Evolutionary conservation across 2,797 vertebrate genomes (phyloP).

Genomic region (Helicolenus hilgendorfi): DNA sequence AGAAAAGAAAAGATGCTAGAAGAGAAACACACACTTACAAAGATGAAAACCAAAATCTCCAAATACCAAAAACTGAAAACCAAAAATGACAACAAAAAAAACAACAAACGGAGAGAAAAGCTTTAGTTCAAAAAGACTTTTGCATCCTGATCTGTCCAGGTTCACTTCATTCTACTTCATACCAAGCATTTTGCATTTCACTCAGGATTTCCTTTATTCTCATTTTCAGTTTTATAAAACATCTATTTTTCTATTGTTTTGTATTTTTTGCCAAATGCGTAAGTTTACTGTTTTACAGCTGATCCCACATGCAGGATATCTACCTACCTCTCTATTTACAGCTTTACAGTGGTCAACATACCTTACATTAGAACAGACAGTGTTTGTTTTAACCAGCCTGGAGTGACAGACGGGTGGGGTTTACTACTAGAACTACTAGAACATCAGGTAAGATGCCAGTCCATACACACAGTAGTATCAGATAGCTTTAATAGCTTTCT

Average conservation of each 20-base stretch:
- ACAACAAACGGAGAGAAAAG: slow-evolving; percentile 91
- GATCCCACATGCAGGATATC: slow-evolving; percentile 62
- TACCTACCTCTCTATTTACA: slow-evolving; percentile 78
- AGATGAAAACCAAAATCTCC: slow-evolving; percentile 89
- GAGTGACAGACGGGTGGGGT: slow-evolving; percentile 42
- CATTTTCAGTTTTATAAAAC: slow-evolving; percentile 27
- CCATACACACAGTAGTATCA: neutral
- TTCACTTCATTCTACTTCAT: slow-evolving; percentile 67
- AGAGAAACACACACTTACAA: slow-evolving; percentile 74
- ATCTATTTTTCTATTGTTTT: slow-evolving; percentile 73
- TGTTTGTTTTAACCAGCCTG: slow-evolving; percentile 46
- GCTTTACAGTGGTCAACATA: slow-evolving; percentile 43
- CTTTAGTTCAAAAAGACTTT: slow-evolving; percentile 94
- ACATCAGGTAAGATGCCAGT: neutral
- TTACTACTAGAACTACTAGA: slow-evolving; percentile 3
- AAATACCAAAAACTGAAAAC: slow-evolving; percentile 92
- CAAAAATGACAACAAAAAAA: slow-evolving; percentile 83
- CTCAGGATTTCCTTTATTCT: slow-evolving; percentile 26
- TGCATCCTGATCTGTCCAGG: slow-evolving; percentile 83
- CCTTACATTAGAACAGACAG: slow-evolving; percentile 21
- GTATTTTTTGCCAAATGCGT: neutral
- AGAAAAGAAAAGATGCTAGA: slow-evolving; percentile 35
- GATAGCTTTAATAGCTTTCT: neutral
- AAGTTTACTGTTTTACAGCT: slow-evolving; percentile 39
- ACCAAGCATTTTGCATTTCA: slow-evolving; percentile 69